phyloP scores from a whole-genome alignment of 2,113 vertebrate species.

The Hyperoodon ampullatus region DNA sequence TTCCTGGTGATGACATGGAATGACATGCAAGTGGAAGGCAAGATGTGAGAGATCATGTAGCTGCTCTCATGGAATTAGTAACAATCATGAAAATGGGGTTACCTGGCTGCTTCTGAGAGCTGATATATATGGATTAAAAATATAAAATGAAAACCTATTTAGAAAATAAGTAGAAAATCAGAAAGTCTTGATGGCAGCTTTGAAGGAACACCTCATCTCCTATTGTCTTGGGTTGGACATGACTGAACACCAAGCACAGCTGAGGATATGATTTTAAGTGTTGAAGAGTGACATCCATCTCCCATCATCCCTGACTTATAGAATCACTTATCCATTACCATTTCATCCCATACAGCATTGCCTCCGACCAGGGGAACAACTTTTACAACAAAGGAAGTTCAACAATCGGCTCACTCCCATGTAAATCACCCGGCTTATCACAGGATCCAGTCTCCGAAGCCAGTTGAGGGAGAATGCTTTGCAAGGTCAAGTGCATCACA shows the following conservation, averaged over 20 bases:
- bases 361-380: not conserved
- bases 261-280: not conserved
- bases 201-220: not conserved
- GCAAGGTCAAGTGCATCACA: not conserved
- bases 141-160: not conserved
- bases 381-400: not conserved
- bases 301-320: not conserved
- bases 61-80: not conserved
- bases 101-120: not conserved
- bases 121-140: not conserved
- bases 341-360: not conserved
- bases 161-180: not conserved
- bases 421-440: not conserved
- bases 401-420: not conserved
- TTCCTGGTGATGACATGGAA: not conserved
- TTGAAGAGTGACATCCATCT: not conserved
- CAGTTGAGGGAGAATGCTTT: not conserved
- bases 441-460: not conserved
- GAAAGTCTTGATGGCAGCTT: not conserved
- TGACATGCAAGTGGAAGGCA: not conserved
- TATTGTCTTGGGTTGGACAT: not conserved
- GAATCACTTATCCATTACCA: not conserved
- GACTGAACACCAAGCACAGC: not conserved
- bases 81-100: not conserved
- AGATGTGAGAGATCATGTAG: not conserved